Evolutionary conservation across 2,888 invertebrate genomes (phyloP).

Genomic region (Neoaliturus tenellus): DNA sequence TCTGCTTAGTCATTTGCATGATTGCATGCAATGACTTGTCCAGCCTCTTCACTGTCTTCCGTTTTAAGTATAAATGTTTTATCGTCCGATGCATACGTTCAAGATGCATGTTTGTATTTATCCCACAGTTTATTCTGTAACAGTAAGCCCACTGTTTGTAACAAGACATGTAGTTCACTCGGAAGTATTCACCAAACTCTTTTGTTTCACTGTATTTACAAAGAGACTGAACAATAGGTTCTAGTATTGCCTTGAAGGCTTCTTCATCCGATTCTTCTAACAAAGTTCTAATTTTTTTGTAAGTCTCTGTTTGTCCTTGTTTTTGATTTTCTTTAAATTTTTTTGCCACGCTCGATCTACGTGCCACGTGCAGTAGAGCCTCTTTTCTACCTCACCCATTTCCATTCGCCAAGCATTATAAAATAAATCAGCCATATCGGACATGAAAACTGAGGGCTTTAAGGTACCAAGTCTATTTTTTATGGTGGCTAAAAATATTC

Average conservation of each 20-base stretch:
- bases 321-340: constrained; percentile 36
- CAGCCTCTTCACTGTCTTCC: constrained; percentile 64
- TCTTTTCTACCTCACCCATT: constrained; percentile 60
- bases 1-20: constrained; percentile 65
- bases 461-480: constrained; percentile 63
- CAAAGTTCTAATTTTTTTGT: constrained; percentile 19
- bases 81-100: constrained; percentile 66
- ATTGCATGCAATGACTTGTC: constrained; percentile 64
- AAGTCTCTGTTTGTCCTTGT: constrained; percentile 12
- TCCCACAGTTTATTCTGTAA: constrained; percentile 61
- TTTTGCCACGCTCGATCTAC: constrained; percentile 62
- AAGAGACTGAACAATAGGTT: background rate
- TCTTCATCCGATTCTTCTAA: constrained; percentile 32
- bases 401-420: constrained; percentile 64
- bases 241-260: background rate
- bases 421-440: constrained; percentile 64
- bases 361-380: constrained; percentile 66
- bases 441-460: constrained; percentile 65
- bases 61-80: constrained; percentile 64
- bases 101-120: constrained; percentile 67
- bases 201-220: background rate
- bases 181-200: constrained; percentile 34
- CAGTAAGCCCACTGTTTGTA: constrained; percentile 64
- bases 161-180: no score
- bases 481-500: constrained; percentile 57